phyloP scores from a whole-genome alignment of 2,888 invertebrate genomes.

The Cataglyphis livida region DNA sequence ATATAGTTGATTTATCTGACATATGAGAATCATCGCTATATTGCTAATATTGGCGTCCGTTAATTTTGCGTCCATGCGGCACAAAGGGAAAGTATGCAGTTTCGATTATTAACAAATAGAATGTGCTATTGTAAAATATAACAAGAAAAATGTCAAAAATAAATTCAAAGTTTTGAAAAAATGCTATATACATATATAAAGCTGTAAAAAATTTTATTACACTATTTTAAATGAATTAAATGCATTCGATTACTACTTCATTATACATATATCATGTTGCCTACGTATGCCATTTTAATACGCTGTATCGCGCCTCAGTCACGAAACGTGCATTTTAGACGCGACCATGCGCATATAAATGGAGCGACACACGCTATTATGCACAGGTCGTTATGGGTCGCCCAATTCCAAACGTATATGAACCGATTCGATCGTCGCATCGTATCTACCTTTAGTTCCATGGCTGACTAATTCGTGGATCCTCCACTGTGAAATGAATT shows the following conservation, averaged over 20 bases:
- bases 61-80: constrained; percentile 18
- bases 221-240: not conserved
- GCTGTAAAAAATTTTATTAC: constrained; percentile 31
- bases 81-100: not conserved
- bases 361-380: not conserved
- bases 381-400: not conserved
- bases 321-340: constrained; percentile 31
- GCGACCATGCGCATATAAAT: constrained; percentile 19
- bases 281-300: constrained; percentile 5
- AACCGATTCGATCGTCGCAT: not conserved
- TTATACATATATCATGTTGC: not conserved
- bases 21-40: constrained; percentile 31
- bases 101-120: constrained; percentile 42
- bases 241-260: constrained; percentile 28
- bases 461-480: constrained; percentile 49
- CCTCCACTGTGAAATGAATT: constrained; percentile 15
- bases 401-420: not conserved
- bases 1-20: constrained; percentile 40
- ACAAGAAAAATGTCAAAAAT: constrained; percentile 16
- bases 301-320: not conserved
- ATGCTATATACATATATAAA: not conserved
- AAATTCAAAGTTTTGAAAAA: constrained; percentile 11
- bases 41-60: constrained; percentile 44
- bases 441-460: constrained; percentile 20
- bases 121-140: constrained; percentile 10